A percentile compares a stretch with the other conserved stretches of the same genome.
phyloP scores from a whole-genome alignment of 2,888 invertebrate species.

The Theretra japonica region DNA sequence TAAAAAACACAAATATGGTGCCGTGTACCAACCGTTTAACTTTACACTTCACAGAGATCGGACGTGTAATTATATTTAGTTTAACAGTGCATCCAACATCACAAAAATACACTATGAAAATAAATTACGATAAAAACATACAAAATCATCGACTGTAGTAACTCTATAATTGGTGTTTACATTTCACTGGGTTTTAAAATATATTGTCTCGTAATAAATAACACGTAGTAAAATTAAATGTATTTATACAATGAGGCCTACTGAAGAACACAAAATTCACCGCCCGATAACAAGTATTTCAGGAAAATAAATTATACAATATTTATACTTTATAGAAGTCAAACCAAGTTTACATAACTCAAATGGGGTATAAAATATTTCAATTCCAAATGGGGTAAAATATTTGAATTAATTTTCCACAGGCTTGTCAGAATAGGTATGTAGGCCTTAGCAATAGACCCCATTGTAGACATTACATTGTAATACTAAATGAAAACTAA shows the following conservation, averaged over 20 bases:
- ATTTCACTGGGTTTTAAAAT: neutral
- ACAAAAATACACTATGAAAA: conserved; percentile 27
- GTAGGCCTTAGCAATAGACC: neutral
- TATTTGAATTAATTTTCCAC: no score
- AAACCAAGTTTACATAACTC: neutral
- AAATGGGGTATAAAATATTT: neutral
- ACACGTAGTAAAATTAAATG: neutral
- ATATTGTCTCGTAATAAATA: conserved; percentile 12
- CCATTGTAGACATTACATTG: conserved; percentile 3
- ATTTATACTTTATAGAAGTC: neutral
- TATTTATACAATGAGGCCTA: neutral
- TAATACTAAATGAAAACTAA: neutral
- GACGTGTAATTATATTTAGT: conserved; percentile 40
- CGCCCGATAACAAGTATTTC: no score
- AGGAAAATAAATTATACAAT: neutral
- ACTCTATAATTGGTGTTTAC: neutral
- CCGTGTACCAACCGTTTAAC: conserved; percentile 25
- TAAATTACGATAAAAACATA: conserved; percentile 13
- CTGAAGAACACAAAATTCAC: neutral
- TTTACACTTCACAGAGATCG: conserved; percentile 34
- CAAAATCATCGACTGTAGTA: neutral
- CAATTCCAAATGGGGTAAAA: no score
- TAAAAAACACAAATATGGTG: neutral
- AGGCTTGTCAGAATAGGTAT: neutral
- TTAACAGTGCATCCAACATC: conserved; percentile 37